Evolutionary conservation across 2,888 invertebrate species (phyloP).

Genomic region (Machimus atricapillus): DNA sequence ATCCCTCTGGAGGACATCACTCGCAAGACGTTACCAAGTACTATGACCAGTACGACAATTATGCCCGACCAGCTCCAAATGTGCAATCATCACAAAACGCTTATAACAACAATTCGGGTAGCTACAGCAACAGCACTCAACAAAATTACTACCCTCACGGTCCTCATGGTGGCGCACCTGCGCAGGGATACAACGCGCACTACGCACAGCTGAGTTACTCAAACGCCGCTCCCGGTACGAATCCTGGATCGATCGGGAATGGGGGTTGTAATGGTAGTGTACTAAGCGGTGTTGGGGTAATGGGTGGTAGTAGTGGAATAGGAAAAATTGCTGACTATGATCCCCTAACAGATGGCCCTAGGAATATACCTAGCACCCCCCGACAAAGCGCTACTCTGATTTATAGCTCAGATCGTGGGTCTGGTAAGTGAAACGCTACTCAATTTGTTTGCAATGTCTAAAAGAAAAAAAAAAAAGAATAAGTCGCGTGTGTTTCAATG

Average conservation of each 20-base stretch:
- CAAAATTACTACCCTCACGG: conserved; percentile 47
- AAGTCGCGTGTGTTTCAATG: not conserved
- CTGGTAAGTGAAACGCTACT: conserved; percentile 63
- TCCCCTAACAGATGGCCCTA: conserved; percentile 75
- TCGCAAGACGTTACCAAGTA: conserved; percentile 46
- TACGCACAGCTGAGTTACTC: conserved; percentile 46
- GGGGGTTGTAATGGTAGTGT: conserved; percentile 45
- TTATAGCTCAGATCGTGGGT: conserved; percentile 79
- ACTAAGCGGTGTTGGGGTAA: conserved; percentile 50
- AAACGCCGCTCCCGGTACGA: conserved; percentile 46
- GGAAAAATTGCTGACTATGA: conserved; percentile 84
- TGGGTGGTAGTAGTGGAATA: conserved; percentile 62
- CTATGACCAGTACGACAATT: conserved; percentile 57
- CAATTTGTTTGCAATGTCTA: not conserved
- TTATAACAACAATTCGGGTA: conserved; percentile 45
- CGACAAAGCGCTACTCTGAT: conserved; percentile 83
- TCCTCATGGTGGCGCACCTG: conserved; percentile 35
- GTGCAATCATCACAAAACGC: conserved; percentile 45
- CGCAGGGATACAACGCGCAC: conserved; percentile 49
- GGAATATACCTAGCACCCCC: conserved; percentile 75
- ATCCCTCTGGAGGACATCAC: conserved; percentile 58
- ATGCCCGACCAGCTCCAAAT: conserved; percentile 50
- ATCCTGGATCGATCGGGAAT: conserved; percentile 50
- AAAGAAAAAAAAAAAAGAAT: not conserved
- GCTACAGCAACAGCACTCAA: conserved; percentile 51